Evolutionary conservation across 2,113 vertebrate species (phyloP), one percentile per base, ranked within the genome.

Genomic region (Solea solea): DNA sequence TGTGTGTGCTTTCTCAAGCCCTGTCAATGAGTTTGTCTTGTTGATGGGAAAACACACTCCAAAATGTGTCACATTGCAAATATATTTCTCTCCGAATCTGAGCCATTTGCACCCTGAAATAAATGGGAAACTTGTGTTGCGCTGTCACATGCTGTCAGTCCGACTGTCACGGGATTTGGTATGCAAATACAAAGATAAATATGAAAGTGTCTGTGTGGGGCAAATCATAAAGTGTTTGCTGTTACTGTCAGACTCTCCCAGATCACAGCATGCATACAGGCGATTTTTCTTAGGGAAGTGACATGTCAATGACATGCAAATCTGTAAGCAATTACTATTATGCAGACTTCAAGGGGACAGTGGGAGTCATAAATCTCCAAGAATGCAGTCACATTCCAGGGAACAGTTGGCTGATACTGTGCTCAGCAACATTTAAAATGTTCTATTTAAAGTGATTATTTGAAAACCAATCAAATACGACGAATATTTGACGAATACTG

Each of bases 251-350:
- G 64, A 53, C 56, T 74, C 45, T 67, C 50, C 51, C 68, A 67
- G 58, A 83, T 83, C 82, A 68, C 73, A 85, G 72, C 3, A 0
- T 55, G 72, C 59, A 73, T 21, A 66, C 59, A 41, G 64, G 56
- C 74, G 75, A 82, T 81, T 80, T 82, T 80, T 78, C 62, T 51
- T 39, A 44, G 68, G 54, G 27, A 80, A 83, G 53, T 72, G 72
- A 78, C 75, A 73, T n/a, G 64, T 51, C 13, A 39, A 60, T 64
- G 75, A 80, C 72, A 69, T 64, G 69, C 50, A 83, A 85, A 87
- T 80, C 74, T 57, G 50, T 64, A 70, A 49, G 78, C 80, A 87
- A 78, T 78, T 86, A 78, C 74, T 78, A 74, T 78, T 83, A 70
- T 75, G 64, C 70, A 64, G 48, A 80, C 73, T 78, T 78, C 62